These are phyloP conservation scores for Galeruca laticollis DNA, from an alignment of 2,888 invertebrate genomes.

Conservation along the genomic window DNA sequence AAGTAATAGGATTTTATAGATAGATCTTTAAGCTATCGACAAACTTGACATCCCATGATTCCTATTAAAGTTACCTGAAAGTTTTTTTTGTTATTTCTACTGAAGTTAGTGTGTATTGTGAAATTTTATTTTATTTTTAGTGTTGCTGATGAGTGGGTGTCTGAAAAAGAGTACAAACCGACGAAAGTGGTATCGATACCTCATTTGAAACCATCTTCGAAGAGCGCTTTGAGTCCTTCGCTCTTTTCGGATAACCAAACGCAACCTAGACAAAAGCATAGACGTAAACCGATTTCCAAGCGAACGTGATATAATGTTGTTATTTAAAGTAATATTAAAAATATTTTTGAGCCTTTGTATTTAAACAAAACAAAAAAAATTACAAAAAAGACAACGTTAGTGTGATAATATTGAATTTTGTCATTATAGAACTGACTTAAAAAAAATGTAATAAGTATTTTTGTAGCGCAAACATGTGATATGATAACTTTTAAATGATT, in stretches of 20 bases:
- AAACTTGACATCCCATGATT: no score
- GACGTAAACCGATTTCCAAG: constrained; percentile 60
- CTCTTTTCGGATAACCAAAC: constrained; percentile 63
- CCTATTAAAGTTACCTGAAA: no score
- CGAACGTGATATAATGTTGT: constrained; percentile 59
- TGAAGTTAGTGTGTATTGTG: background rate
- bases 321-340: constrained; percentile 52
- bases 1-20: no score
- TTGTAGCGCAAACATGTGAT: constrained; percentile 5
- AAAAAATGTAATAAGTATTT: background rate
- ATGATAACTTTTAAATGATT: background rate
- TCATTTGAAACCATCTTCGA: constrained; percentile 67
- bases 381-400: constrained; percentile 35
- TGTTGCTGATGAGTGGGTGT: constrained; percentile 88
- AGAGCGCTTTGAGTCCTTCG: constrained; percentile 70
- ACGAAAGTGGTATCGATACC: constrained; percentile 74
- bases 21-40: no score
- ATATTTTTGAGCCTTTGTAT: constrained; percentile 55
- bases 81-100: no score
- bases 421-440: background rate
- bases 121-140: constrained; percentile 68
- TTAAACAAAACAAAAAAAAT: constrained; percentile 30
- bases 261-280: constrained; percentile 63
- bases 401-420: constrained; percentile 17
- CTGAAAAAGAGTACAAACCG: constrained; percentile 76